Conservation (phyloP, 2,888 invertebrate species). For the Tipula confusa region DNA sequence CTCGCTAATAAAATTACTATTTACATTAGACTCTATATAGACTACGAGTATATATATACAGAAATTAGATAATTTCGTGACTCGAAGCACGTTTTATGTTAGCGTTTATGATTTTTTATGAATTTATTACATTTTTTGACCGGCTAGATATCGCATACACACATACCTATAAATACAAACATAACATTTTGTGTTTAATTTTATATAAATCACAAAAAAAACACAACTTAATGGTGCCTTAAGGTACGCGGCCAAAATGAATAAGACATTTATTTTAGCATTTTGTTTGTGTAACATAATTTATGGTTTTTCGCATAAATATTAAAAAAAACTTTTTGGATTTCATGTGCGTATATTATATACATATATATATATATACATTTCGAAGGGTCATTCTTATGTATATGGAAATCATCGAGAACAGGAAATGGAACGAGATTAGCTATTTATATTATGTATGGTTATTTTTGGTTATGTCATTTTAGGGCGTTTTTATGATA, state of each 20-base stretch:
- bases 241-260: neutral
- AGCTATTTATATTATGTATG: neutral
- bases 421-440: neutral
- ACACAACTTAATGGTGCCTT: neutral
- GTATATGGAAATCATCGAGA: neutral
- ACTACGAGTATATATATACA: neutral
- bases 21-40: neutral
- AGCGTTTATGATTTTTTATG: neutral
- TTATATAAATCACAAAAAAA: neutral
- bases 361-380: neutral
- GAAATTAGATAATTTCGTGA: neutral
- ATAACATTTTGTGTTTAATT: neutral
- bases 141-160: neutral
- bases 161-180: neutral
- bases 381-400: neutral
- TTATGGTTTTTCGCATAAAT: slow-evolving; percentile 6
- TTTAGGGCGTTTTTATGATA: neutral
- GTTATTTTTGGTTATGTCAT: neutral
- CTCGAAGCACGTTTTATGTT: neutral
- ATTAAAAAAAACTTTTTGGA: neutral
- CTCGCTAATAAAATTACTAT: neutral
- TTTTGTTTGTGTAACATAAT: slow-evolving; percentile 12
- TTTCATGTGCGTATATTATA: neutral
- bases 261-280: neutral
- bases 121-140: neutral